Base-by-base conservation (phyloP, 2,797 vertebrate species). In the Phyllotis vaccarum region DNA sequence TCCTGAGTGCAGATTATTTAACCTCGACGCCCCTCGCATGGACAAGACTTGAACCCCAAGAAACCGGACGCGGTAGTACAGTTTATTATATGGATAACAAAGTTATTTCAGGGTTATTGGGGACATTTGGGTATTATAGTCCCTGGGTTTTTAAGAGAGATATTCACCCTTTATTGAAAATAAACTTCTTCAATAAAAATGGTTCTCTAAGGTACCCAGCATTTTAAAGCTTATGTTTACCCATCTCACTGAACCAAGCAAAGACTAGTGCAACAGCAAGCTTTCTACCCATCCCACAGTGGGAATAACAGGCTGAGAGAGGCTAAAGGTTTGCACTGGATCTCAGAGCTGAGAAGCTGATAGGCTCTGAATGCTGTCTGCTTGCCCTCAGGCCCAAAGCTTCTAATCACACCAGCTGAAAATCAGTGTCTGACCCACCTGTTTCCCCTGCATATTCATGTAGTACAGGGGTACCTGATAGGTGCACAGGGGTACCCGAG, bases 181-280 rank as follows among this genome's bases (percentile, higher is more conserved):
- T 29, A 22, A 78, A 60, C 64, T 52, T 89, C 37, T 52, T 89
- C 27, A 58, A 13, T 80, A 81, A 81, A 76, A 91, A 54, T 79
- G 66, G 16, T 13, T 64, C 46, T 87, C 40, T 10, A 0, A 22
- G 27, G 34, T 13, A 66, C 19, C 37, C 21, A 11, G 34, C 12
- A 86, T 66, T 83, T 86, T n/a, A 87, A 89, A 96, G 31, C 37
- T 87, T 64, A 34, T 93, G 80, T 72, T 74, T 83, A 66, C 78
- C 52, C 79, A 76, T 34, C 43, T 86, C 43, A 85, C 49, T 64
- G 90, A 70, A 34, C 49, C 58, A 83, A 14, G n/a, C 62, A 66
- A 89, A 93, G 74, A 62, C 6, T 24, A 49, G n/a, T 8, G 54
- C 70, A 37, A 56, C 13, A 91, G 90, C 88, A 80, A 95, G n/a